Conservation (phyloP, 2,797 vertebrate genomes). For the Labeo calbasu region DNA sequence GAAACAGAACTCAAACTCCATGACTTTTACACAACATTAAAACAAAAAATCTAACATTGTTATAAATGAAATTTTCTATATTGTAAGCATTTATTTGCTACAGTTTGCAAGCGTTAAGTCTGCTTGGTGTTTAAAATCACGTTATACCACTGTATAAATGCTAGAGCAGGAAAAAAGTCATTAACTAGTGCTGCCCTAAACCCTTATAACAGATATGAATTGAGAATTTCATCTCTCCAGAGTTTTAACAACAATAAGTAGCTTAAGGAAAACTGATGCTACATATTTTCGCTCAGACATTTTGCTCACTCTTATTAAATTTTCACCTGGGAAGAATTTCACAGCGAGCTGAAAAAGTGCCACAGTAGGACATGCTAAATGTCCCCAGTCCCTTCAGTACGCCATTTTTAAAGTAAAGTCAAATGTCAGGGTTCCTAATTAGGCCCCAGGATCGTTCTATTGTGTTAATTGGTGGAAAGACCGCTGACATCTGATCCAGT, state of each 20-base stretch:
- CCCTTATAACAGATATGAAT: not conserved
- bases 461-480: slow-evolving; percentile 50
- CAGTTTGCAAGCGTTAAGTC: no score
- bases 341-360: slow-evolving; percentile 21
- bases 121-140: not conserved
- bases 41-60: not conserved
- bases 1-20: not conserved
- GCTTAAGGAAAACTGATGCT: not conserved
- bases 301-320: slow-evolving; percentile 2
- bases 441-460: slow-evolving; percentile 48
- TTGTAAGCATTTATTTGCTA: no score
- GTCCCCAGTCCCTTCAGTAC: slow-evolving; percentile 29
- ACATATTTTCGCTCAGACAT: slow-evolving; percentile 12
- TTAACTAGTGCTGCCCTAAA: not conserved
- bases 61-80: not conserved
- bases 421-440: slow-evolving; percentile 59
- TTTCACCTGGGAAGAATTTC: slow-evolving; percentile 22
- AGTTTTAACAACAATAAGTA: not conserved
- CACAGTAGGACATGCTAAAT: slow-evolving; percentile 27
- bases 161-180: not conserved
- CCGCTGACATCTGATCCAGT: slow-evolving; percentile 49
- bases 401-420: slow-evolving; percentile 42
- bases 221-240: not conserved
- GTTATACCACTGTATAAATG: not conserved
- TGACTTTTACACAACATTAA: not conserved